Conservation (phyloP, 2,888 invertebrate genomes). For the Lochmaea crataegi region DNA sequence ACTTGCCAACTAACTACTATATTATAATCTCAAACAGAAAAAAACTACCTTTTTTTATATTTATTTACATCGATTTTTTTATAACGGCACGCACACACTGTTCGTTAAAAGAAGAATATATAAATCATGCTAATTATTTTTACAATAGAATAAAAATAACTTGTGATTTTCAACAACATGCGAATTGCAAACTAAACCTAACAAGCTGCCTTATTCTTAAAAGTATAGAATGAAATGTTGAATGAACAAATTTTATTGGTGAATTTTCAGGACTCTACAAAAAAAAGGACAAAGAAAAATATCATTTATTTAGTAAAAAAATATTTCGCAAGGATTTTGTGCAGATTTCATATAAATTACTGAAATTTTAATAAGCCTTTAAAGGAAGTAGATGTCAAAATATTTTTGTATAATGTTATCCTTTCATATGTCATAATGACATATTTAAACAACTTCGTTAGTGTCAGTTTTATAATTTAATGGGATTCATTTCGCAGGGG, state of each 20-base stretch:
- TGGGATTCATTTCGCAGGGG: no score
- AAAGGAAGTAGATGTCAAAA: no score
- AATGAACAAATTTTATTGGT: not conserved
- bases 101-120: constrained; percentile 12
- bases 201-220: constrained; percentile 25
- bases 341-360: no score
- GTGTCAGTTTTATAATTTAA: no score
- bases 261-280: no score
- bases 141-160: not conserved
- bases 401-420: no score
- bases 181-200: constrained; percentile 40
- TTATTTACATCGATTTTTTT: constrained; percentile 20
- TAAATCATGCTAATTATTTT: constrained; percentile 15
- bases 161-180: constrained; percentile 24
- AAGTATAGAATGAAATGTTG: constrained; percentile 20
- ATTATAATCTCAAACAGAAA: not conserved
- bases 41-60: constrained; percentile 9
- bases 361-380: no score
- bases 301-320: no score
- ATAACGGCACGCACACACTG: not conserved
- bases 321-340: no score
- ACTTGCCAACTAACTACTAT: not conserved
- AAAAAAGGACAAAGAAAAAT: no score
- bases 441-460: no score
- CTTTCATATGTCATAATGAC: no score